Evolutionary conservation across 2,888 invertebrate genomes (phyloP).

Genomic region (Cephus spinipes): DNA sequence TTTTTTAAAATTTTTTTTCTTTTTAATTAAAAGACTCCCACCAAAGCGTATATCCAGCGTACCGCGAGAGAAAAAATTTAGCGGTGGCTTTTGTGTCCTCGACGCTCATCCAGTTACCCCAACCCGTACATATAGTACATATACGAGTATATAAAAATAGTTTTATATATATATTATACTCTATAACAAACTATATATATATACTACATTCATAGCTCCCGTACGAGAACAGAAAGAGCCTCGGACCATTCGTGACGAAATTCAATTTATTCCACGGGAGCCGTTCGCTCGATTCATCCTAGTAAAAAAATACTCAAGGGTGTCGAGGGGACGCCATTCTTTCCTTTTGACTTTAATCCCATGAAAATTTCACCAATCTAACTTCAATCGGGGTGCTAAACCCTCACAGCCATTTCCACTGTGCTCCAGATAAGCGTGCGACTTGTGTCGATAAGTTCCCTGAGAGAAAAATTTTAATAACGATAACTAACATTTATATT

Average conservation of each 20-base stretch:
- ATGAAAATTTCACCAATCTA: neutral
- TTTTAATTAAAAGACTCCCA: neutral
- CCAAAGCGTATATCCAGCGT: neutral
- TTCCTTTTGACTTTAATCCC: neutral
- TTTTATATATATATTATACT: neutral
- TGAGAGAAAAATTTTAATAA: neutral
- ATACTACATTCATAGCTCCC: neutral
- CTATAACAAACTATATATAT: neutral
- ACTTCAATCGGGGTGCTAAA: neutral
- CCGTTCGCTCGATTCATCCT: neutral
- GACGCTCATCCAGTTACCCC: neutral
- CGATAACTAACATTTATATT: neutral
- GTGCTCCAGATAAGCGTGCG: neutral
- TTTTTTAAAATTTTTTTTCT: neutral
- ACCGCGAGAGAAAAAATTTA: neutral
- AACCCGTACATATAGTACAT: neutral
- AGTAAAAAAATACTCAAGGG: neutral
- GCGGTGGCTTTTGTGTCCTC: neutral
- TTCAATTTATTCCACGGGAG: neutral
- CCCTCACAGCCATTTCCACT: neutral
- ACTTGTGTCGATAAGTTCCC: neutral
- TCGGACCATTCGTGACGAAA: neutral
- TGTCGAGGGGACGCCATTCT: neutral
- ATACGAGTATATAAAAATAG: neutral
- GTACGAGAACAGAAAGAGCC: neutral